Conservation (phyloP, 2,113 vertebrate species). For the Panthera tigris region DNA sequence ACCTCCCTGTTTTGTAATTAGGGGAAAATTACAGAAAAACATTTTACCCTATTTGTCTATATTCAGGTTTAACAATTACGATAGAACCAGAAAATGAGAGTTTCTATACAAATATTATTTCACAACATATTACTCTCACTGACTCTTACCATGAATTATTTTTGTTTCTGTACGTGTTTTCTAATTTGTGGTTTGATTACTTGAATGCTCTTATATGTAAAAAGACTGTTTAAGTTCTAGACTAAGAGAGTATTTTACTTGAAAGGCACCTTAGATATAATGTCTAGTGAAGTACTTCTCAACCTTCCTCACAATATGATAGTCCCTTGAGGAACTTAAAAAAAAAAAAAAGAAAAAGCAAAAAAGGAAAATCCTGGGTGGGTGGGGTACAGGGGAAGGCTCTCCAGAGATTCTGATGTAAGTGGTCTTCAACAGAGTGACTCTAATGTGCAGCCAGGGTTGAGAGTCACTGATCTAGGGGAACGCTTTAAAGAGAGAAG, state of each 20-base stretch:
- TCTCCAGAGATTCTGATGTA: background rate
- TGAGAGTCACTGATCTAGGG: background rate
- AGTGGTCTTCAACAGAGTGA: background rate
- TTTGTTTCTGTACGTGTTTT: background rate
- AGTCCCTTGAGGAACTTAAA: background rate
- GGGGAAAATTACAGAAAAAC: background rate
- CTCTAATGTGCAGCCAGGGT: background rate
- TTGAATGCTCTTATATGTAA: conserved; percentile 11
- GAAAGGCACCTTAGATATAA: background rate
- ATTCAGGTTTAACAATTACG: background rate
- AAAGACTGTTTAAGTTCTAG: background rate
- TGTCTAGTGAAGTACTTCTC: background rate
- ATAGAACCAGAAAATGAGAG: background rate
- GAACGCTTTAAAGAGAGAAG: background rate
- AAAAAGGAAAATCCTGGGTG: background rate
- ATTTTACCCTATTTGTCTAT: background rate
- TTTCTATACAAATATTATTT: conserved; percentile 28
- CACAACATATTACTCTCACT: background rate
- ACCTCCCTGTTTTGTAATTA: background rate
- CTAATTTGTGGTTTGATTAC: background rate
- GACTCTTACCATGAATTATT: background rate
- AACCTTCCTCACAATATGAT: background rate
- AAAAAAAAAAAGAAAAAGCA: background rate
- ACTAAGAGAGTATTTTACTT: background rate
- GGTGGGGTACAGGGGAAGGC: too few relatives aligned